Percentiles rank a stretch among this genome's conserved stretches.
Conservation (phyloP, 2,797 vertebrate genomes). For the Acanthurus tractus region DNA sequence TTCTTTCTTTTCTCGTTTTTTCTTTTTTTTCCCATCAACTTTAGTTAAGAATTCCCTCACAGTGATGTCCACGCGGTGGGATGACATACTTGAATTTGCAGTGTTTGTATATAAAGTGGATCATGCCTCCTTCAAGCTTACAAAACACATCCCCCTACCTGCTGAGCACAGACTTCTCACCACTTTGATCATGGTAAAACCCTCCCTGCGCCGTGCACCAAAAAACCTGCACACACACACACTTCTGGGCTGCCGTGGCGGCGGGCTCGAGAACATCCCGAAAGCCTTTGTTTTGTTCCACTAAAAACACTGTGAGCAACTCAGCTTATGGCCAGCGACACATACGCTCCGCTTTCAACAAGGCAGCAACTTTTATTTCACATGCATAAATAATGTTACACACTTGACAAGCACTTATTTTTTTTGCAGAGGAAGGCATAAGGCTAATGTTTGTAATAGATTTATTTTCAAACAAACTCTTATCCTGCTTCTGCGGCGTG, state of each 20-base stretch:
- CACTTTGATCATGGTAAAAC: constrained; percentile 68
- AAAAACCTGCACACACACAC: constrained; percentile 28
- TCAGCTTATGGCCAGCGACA: constrained; percentile 18
- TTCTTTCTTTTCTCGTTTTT: not conserved
- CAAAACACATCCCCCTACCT: constrained; percentile 58
- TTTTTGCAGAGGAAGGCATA: not conserved
- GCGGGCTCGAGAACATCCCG: constrained; percentile 24
- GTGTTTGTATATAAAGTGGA: constrained; percentile 54
- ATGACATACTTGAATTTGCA: constrained; percentile 57
- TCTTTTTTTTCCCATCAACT: not conserved
- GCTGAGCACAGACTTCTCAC: constrained; percentile 66
- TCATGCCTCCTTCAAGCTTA: constrained; percentile 53
- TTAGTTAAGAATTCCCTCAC: constrained; percentile 42
- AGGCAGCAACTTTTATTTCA: constrained; percentile 16
- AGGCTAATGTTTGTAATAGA: constrained; percentile 32
- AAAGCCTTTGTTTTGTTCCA: constrained; percentile 53
- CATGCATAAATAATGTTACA: constrained; percentile 28
- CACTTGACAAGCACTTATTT: constrained; percentile 12
- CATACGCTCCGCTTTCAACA: constrained; percentile 31
- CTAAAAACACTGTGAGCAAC: constrained; percentile 33
- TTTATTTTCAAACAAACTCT: not conserved
- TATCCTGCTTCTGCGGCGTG: not conserved
- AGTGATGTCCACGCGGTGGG: constrained; percentile 63
- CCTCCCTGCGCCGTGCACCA: not conserved
- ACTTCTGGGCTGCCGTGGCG: constrained; percentile 28